phyloP scores from a whole-genome alignment of 2,797 vertebrate species.

The Anas flavirostris region DNA sequence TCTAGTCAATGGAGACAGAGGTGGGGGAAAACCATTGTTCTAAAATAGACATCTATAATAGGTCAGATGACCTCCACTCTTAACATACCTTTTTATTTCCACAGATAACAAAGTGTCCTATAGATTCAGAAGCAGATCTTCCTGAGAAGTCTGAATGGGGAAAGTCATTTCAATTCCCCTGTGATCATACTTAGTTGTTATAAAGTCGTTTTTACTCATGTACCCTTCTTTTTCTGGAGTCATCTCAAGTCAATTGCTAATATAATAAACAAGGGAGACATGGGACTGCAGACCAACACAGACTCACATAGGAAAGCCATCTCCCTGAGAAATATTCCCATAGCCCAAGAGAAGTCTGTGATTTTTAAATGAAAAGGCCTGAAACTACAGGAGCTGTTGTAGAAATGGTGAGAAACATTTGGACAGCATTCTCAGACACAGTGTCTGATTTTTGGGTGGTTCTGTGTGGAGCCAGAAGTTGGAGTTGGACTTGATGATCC shows the following conservation, averaged over 20 bases:
- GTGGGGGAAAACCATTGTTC: fast-evolving
- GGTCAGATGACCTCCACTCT: background rate
- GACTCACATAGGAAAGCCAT: background rate
- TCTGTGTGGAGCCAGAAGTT: too few relatives aligned
- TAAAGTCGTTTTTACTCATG: background rate
- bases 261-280: background rate
- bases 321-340: fast-evolving
- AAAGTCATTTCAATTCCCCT: background rate
- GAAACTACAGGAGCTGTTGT: background rate
- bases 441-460: too few relatives aligned
- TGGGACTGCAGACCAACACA: background rate
- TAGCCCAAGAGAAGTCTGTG: background rate
- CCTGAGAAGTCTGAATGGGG: background rate
- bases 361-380: background rate
- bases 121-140: background rate
- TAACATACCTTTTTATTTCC: background rate
- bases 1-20: background rate
- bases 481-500: too few relatives aligned
- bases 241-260: background rate
- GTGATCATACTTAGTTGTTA: background rate
- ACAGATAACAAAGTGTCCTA: background rate
- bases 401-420: background rate
- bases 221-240: background rate
- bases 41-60: background rate
- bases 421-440: too few relatives aligned